A percentile compares a stretch with the other conserved stretches of the same genome.
Evolutionary conservation across 1,140 invertebrate genomes (phyloP).

Genomic region (Lithobius niger): DNA sequence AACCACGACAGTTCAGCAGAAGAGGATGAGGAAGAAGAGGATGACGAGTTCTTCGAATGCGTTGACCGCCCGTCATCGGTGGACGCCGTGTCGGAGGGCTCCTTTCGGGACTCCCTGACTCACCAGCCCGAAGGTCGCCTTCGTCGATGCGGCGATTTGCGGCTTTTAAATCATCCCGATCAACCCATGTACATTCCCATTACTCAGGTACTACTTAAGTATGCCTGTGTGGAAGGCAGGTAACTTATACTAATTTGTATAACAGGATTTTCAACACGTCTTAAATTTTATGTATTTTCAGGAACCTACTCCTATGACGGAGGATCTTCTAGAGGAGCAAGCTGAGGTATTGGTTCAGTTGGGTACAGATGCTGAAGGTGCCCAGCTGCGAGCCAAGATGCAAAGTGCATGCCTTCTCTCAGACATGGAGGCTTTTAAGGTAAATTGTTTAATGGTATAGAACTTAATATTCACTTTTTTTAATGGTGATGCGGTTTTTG

Average conservation of each 20-base stretch:
- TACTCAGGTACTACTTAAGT: constrained; percentile 50
- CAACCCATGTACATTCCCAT: constrained; percentile 68
- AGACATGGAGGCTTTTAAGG: constrained; percentile 97
- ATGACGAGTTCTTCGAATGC: constrained; percentile 85
- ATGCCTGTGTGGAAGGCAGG: neutral
- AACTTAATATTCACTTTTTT: neutral
- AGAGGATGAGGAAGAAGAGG: too few species aligned
- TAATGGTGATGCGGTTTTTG: too few species aligned
- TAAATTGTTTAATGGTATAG: constrained; percentile 21
- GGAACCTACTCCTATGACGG: constrained; percentile 90
- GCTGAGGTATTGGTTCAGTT: constrained; percentile 76
- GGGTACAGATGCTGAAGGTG: constrained; percentile 66
- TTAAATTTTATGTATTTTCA: constrained; percentile 20
- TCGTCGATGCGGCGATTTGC: constrained; percentile 48
- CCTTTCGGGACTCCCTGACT: constrained; percentile 41
- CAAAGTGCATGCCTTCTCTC: constrained; percentile 90
- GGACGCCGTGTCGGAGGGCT: constrained; percentile 21
- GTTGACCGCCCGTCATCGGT: constrained; percentile 42
- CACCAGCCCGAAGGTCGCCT: constrained; percentile 57
- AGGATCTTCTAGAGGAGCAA: constrained; percentile 90
- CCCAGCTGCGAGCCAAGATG: constrained; percentile 71
- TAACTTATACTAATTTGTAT: too few species aligned
- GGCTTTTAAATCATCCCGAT: constrained; percentile 49
- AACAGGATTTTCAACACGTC: too few species aligned
- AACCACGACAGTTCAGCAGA: constrained; percentile 18